These are phyloP conservation scores for Auanema sp. DNA, from an alignment of 2,888 invertebrate genomes.

Conservation along the genomic window DNA sequence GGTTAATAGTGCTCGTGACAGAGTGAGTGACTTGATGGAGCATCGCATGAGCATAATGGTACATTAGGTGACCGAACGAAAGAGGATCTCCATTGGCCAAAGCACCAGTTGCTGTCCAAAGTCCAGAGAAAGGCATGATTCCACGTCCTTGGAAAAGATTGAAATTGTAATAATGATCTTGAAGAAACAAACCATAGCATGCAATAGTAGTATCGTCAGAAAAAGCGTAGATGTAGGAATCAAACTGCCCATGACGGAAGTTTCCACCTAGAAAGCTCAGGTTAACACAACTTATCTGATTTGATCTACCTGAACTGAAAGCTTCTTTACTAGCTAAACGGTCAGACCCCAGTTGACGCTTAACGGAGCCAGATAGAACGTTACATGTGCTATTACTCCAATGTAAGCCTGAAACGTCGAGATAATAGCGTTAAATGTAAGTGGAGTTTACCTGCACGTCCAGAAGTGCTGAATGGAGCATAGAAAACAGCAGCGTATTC, in stretches of 20 bases:
- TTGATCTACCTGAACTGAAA: constrained; percentile 40
- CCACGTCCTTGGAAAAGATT: constrained; percentile 42
- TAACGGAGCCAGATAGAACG: constrained; percentile 57
- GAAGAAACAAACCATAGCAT: constrained; percentile 50
- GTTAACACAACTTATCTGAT: no score
- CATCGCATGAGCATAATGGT: constrained; percentile 26
- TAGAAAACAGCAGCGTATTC: constrained; percentile 55
- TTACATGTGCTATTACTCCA: constrained; percentile 63
- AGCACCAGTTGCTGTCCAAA: constrained; percentile 18
- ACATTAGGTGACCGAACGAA: constrained; percentile 29
- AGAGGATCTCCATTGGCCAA: constrained; percentile 44
- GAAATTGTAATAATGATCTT: constrained; percentile 1
- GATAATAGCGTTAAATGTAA: background rate
- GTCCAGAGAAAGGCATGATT: constrained; percentile 39
- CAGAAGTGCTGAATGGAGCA: constrained; percentile 46
- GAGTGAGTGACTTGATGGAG: constrained; percentile 32
- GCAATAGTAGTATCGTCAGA: constrained; percentile 49
- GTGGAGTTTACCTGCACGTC: constrained; percentile 43
- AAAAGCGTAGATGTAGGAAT: constrained; percentile 54
- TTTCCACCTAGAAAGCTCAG: constrained; percentile 38
- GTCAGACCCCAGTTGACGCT: constrained; percentile 32
- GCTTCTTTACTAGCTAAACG: constrained; percentile 38
- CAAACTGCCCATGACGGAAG: constrained; percentile 62
- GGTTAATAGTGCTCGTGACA: constrained; percentile 30
- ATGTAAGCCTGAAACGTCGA: constrained; percentile 58